Conservation (phyloP, 2,113 vertebrate species). For the Lophius piscatorius region DNA sequence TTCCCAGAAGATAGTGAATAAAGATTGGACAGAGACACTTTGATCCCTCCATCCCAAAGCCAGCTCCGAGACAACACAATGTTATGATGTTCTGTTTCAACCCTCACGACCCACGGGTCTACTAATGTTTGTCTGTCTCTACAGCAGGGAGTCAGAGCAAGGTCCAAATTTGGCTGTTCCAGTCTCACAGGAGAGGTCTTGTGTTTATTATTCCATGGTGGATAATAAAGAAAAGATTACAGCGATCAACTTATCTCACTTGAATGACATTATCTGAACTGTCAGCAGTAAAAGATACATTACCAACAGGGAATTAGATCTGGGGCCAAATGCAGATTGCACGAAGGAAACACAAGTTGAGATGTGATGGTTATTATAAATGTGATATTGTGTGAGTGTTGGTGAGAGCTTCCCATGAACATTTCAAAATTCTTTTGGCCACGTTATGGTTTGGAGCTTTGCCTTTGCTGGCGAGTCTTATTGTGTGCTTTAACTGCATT, state of each 20-base stretch:
- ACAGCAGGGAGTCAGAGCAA: conserved; percentile 31
- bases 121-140: conserved; percentile 18
- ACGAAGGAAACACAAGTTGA: conserved; percentile 37
- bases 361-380: conserved; percentile 37
- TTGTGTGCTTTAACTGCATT: conserved; percentile 25
- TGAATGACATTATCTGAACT: conserved; percentile 43
- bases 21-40: conserved; percentile 18
- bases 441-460: conserved; percentile 48
- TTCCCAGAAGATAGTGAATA: conserved; percentile 26
- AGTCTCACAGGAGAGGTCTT: conserved; percentile 41
- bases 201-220: conserved; percentile 40
- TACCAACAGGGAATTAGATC: conserved; percentile 22
- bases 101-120: conserved; percentile 18
- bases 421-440: conserved; percentile 33
- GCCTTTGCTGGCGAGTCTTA: conserved; percentile 34
- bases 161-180: conserved; percentile 11
- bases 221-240: conserved; percentile 44
- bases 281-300: conserved; percentile 46
- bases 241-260: conserved; percentile 42
- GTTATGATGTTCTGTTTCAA: conserved; percentile 45
- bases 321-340: conserved; percentile 41
- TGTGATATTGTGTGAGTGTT: conserved; percentile 32
- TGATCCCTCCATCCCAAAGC: conserved; percentile 8
- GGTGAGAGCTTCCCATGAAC: conserved; percentile 35
- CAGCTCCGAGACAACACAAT: conserved; percentile 9